phyloP scores from a whole-genome alignment of 2,888 invertebrate genomes.

The Acleris sparsana region DNA sequence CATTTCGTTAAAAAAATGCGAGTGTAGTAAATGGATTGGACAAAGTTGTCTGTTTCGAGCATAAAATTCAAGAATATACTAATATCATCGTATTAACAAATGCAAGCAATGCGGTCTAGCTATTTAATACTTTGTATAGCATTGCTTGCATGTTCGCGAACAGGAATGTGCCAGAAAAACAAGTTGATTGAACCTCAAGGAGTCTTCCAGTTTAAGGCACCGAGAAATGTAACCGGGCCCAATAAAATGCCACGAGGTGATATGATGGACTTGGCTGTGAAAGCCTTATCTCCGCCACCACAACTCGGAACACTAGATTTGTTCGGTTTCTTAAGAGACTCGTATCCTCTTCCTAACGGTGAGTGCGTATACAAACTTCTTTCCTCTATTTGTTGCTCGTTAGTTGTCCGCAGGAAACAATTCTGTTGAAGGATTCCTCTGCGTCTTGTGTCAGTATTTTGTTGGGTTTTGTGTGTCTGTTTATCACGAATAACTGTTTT shows the following conservation, averaged over 20 bases:
- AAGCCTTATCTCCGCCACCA: constrained; percentile 21
- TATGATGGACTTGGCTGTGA: constrained; percentile 36
- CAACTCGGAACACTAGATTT: constrained; percentile 28
- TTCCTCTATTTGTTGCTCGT: not conserved
- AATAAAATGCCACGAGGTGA: constrained; percentile 28
- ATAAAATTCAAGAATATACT: not conserved
- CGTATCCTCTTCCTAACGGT: constrained; percentile 38
- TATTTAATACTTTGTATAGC: constrained; percentile 4
- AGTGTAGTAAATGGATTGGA: not conserved
- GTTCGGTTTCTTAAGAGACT: constrained; percentile 37
- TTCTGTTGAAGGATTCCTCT: not conserved
- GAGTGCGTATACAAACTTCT: constrained; percentile 16
- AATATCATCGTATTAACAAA: no score
- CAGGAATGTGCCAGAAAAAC: constrained; percentile 23
- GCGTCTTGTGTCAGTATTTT: no score
- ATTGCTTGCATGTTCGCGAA: constrained; percentile 14
- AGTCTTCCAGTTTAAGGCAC: constrained; percentile 27
- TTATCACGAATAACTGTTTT: no score
- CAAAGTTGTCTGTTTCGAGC: not conserved
- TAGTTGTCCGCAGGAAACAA: not conserved
- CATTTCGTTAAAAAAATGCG: constrained; percentile 20
- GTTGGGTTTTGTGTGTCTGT: no score
- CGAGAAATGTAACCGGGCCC: constrained; percentile 23
- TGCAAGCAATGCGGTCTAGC: constrained; percentile 6
- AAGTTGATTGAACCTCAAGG: constrained; percentile 30